Conservation (phyloP, 2,113 vertebrate species). For the Gymnobelideus leadbeateri region DNA sequence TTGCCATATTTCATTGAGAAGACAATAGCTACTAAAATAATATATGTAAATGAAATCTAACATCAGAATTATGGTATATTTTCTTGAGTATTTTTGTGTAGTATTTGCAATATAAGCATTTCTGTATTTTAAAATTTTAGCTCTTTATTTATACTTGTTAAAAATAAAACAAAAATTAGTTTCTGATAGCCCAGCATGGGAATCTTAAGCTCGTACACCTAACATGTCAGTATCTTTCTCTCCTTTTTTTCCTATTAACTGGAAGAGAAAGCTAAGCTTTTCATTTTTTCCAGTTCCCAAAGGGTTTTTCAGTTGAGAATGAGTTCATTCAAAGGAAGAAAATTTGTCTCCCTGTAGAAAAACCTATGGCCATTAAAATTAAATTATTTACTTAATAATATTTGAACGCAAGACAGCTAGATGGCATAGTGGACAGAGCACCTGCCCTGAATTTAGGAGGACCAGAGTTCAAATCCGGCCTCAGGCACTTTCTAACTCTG, state of each 20-base stretch:
- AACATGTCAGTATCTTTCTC: neutral
- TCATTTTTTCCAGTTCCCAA: neutral
- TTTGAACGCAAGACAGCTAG: neutral
- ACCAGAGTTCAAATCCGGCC: too few species aligned
- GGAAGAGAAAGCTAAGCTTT: neutral
- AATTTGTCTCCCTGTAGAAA: neutral
- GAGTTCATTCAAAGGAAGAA: neutral
- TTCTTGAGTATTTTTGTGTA: neutral
- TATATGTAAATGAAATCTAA: conserved; percentile 13
- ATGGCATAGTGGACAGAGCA: too few species aligned
- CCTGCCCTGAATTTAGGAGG: too few species aligned
- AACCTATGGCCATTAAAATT: neutral
- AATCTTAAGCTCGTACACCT: neutral
- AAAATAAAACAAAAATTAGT: neutral
- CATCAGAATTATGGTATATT: neutral
- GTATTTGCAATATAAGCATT: neutral
- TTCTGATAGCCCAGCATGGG: neutral
- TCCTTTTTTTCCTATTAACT: neutral
- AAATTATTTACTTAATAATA: neutral
- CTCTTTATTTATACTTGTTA: conserved; percentile 17
- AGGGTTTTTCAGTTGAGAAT: conserved; percentile 20
- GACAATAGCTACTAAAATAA: neutral
- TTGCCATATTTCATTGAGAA: neutral
- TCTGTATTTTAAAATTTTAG: neutral
- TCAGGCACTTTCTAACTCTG: too few species aligned